Evolutionary conservation across 2,888 invertebrate genomes (phyloP).

Genomic region (Nomada ferruginata): DNA sequence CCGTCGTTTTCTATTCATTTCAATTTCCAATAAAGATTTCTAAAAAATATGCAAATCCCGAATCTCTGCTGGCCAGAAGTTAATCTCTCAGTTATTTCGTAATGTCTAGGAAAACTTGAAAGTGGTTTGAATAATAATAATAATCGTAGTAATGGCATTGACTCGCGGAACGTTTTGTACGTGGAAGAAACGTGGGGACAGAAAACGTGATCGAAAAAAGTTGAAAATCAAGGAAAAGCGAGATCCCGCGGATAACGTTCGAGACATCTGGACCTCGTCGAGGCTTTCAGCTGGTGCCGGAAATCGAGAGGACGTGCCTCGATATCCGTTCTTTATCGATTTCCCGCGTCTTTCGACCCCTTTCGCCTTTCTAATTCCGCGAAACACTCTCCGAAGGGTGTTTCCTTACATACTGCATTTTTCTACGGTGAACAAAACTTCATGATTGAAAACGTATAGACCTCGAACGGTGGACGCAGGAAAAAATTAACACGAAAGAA

Average conservation of each 20-base stretch:
- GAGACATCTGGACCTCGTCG: constrained; percentile 15
- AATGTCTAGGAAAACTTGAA: not conserved
- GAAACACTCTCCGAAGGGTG: constrained; percentile 10
- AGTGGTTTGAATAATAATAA: too few species aligned
- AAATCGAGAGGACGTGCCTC: constrained; percentile 64
- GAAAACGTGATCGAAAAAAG: constrained; percentile 29
- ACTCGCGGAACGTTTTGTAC: constrained; percentile 26
- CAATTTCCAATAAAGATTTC: not conserved
- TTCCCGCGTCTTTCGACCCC: not conserved
- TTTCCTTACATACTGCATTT: not conserved
- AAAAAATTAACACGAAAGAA: not conserved
- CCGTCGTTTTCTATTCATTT: constrained; percentile 4
- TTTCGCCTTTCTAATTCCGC: constrained; percentile 14
- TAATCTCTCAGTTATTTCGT: not conserved
- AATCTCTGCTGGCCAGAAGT: not conserved
- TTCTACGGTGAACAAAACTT: not conserved
- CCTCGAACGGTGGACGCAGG: not conserved
- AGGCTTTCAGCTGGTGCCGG: constrained; percentile 48
- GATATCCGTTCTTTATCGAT: constrained; percentile 57
- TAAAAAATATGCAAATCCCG: too few species aligned
- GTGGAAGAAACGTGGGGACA: constrained; percentile 8
- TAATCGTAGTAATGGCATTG: constrained; percentile 6
- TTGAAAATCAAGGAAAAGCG: not conserved
- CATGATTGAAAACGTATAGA: not conserved
- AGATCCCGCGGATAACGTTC: constrained; percentile 21